Base-by-base conservation (phyloP, 2,113 vertebrate genomes). In the Seriola quinqueradiata region DNA sequence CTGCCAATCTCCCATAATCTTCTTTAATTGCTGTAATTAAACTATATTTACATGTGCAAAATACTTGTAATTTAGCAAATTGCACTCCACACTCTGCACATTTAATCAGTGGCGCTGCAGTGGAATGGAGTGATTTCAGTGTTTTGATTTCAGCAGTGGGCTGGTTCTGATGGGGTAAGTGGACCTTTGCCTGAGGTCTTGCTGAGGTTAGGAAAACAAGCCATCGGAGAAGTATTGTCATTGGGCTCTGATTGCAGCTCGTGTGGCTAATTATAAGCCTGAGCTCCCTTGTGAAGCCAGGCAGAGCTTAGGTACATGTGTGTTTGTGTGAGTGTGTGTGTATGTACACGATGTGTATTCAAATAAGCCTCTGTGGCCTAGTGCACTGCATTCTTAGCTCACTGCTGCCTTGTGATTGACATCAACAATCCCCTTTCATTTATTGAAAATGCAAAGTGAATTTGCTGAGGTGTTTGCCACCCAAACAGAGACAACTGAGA, bases 11-110 rank as follows among this genome's bases (percentile, higher is more conserved):
- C 96, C 97, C 97, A 96, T 98, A 98, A 99, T 99, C 97, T 97
- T 97, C 97, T 98, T 97, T 99, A 99, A 99, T 99, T 99, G 97
- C 97, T 96, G 97, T 98, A 99, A 99, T 99, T 99, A 99, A 98
- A 99, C 97, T 99, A 98, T 99, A 99, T 99, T 99, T 99, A 99
- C 97, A 98, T 98, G 97, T 98, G 97, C 97, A 98, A 97, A 99
- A 99, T 99, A 98, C 97, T 99, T 99, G 97, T 99, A 99, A 99
- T 99, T 99, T 99, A 99, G 97, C 96, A 98, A 98, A 99, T 99
- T 99, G 97, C 97, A 97, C 97, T 98, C 97, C 97, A 96, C 97
- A 96, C 96, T 97, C 89, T 81, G 96, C 97, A 96, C 96, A 96
- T 98, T 97, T 98, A 99, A 99, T 99, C 98, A 99, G 98, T 94